Base-by-base conservation (phyloP, 2,113 vertebrate genomes). In the Chaetodon auriga region DNA sequence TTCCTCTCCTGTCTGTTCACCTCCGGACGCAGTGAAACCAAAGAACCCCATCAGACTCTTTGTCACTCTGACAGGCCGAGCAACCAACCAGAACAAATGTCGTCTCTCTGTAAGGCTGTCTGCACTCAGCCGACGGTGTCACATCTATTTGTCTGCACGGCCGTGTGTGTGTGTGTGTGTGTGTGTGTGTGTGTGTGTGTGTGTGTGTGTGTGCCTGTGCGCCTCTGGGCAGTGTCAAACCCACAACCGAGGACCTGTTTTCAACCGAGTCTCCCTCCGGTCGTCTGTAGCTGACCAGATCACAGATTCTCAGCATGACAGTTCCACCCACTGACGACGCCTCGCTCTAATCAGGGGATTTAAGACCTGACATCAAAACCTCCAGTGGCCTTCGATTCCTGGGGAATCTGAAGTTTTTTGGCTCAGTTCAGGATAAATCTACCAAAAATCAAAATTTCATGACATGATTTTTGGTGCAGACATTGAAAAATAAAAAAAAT, bases 71-170 rank as follows among this genome's bases (percentile, higher is more conserved):
- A 76, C 75, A 7, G 68, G 43, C 65, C 11, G 48, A 84, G 81
- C 74, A 35, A 7, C 75, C 82, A 18, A 51, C 63, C 82, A 78
- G 72, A 81, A 81, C 76, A 14, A 87, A 82, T 23, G 70, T 78
- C 21, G 48, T 84, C 65, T 66, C 55, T 57, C 68, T 73, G 68
- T 36, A 1, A 68, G 38, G 61, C 55, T 68, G 78, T 73, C 68
- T 65, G 86, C n/a, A 72, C 53, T 61, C 63, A 38, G 68, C 45
- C 12, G 9, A 43, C 18, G 19, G 77, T 45, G 82, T 75, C 84
- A 68, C 75, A 80, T 88, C 77, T 25, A 48, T 81, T 61, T 55
- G 69, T 86, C 68, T 87, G 77, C 30, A 21, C 21, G 58, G 23
- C 19, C 6, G 46, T 12, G 55, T 46, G 41, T 43, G 14, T 61